These are phyloP conservation scores for Cryptocheilus praepositus DNA, from an alignment of 2,888 invertebrate genomes.

Conservation along the genomic window DNA sequence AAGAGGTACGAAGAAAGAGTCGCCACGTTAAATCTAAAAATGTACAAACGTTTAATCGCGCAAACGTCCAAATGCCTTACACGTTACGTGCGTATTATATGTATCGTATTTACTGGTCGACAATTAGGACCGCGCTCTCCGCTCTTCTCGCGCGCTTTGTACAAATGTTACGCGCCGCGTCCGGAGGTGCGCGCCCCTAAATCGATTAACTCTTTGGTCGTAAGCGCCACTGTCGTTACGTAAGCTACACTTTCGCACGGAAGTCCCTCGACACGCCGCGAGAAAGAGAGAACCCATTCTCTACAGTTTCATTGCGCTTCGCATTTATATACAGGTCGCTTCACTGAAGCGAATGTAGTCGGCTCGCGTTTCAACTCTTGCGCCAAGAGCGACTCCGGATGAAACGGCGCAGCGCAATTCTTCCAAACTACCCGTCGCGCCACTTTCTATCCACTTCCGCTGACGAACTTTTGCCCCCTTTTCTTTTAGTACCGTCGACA, in stretches of 20 bases:
- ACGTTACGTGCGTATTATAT: constrained; percentile 27
- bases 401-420: background rate
- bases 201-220: constrained; percentile 63
- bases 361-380: constrained; percentile 29
- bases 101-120: constrained; percentile 39
- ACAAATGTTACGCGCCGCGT: constrained; percentile 40
- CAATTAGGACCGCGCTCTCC: constrained; percentile 21
- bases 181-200: constrained; percentile 36
- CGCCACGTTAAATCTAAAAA: constrained; percentile 47
- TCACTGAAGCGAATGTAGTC: constrained; percentile 49
- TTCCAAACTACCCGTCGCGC: too few species aligned
- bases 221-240: constrained; percentile 50
- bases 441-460: too few species aligned
- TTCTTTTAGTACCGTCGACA: too few species aligned
- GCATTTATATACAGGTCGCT: constrained; percentile 53
- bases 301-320: constrained; percentile 34
- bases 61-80: constrained; percentile 46
- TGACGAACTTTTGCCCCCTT: too few species aligned
- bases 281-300: constrained; percentile 6
- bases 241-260: constrained; percentile 33
- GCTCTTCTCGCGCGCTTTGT: constrained; percentile 35
- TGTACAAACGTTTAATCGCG: constrained; percentile 66
- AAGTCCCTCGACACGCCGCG: constrained; percentile 25
- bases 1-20: constrained; percentile 22
- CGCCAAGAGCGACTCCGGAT: background rate